phyloP scores from a whole-genome alignment of 2,888 invertebrate genomes.

The Mythimna pallens region DNA sequence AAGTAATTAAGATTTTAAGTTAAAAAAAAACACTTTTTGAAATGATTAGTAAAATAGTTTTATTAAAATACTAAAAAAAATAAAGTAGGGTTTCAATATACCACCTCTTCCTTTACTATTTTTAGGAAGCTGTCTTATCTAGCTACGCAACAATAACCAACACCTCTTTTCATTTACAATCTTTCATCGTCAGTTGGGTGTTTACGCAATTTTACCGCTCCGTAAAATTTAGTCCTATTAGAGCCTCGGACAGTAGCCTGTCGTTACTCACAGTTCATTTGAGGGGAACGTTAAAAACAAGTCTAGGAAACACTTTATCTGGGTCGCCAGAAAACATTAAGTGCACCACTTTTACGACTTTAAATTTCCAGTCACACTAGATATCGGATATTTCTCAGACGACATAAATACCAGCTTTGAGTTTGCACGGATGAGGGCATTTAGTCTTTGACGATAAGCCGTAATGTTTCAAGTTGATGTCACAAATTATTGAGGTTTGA shows the following conservation, averaged over 20 bases:
- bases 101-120: too few relatives aligned
- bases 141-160: conserved; percentile 3
- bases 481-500: neutral
- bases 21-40: neutral
- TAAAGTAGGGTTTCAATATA: too few relatives aligned
- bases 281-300: conserved; percentile 57
- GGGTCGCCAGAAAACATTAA: conserved; percentile 54
- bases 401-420: conserved; percentile 19
- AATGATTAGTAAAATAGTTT: too few relatives aligned
- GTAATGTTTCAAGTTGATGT: neutral
- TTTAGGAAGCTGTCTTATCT: neutral
- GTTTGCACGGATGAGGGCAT: neutral
- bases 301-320: conserved; percentile 57
- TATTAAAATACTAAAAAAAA: too few relatives aligned
- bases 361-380: conserved; percentile 31
- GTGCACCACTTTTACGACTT: conserved; percentile 57
- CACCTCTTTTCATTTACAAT: conserved; percentile 17
- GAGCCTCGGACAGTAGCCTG: conserved; percentile 30
- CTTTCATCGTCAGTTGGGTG: conserved; percentile 19
- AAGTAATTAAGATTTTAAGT: too few relatives aligned
- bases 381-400: conserved; percentile 30
- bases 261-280: conserved; percentile 59
- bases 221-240: conserved; percentile 47
- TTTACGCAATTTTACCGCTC: conserved; percentile 25
- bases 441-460: neutral